Evolutionary conservation across 1,140 invertebrate genomes (phyloP), one percentile per base, ranked within the genome.

Genomic region (Cotesia typhae): DNA sequence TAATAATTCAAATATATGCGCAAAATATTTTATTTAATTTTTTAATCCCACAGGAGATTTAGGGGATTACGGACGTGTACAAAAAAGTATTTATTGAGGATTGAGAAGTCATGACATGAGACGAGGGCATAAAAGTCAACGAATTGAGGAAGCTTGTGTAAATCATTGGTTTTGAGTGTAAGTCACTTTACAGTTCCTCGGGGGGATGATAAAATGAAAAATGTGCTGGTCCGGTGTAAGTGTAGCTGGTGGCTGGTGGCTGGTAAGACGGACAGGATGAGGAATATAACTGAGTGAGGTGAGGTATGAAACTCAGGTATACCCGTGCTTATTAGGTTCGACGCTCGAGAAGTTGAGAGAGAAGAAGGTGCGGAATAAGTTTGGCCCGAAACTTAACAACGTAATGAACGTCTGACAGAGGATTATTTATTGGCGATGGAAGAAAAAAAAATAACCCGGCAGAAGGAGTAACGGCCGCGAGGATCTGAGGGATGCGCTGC

Each of bases 351-450:
- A 51, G 17, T 55, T 28, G 66, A 51, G 66, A 74, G 41, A 47
- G 41, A 66, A 66, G 20, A 67, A 67, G 66, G 66, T 67, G 66
- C 66, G 66, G 66, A 52, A 74, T 76, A 76, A 74, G 41, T 73
- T 76, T 65, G 66, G 72, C 55, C 70, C 66, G 60, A 76, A 76
- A 76, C 72, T 76, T 76, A 76, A 76, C 72, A 70, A 76, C 72
- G 75, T 76, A 76, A 76, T 76, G 72, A 76, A 76, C 75, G 72
- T 76, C 72, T 74, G 75, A 74, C 72, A 72, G 75, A 76, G 75
- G 75, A 76, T 76, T 76, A 76, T 74, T 74, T 74, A 74, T 74
- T 64, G 70, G 51, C 53, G 59, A 53, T 73, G 70, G 72, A 57
- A 66, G 72, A 59, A 72, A 70, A 59, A 60, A 38, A 67, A 70